Conservation (phyloP, 2,797 vertebrate species). For the Chaetodon trifasciatus region DNA sequence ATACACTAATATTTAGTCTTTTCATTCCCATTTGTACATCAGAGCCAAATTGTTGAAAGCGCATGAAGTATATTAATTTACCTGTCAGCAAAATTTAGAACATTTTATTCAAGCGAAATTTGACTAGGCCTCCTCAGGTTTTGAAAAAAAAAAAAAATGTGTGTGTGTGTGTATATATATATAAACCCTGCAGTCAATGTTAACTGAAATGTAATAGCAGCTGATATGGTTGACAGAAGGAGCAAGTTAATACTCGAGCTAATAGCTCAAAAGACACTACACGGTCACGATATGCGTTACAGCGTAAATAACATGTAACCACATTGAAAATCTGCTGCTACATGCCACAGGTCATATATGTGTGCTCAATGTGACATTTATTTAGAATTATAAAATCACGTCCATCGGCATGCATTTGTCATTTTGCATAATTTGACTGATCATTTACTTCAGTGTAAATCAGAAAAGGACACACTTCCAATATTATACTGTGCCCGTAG, state of each 20-base stretch:
- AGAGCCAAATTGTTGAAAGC: neutral
- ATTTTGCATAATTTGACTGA: neutral
- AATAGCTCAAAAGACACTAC: neutral
- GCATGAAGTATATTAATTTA: neutral
- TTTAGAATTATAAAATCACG: neutral
- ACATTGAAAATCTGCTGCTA: neutral
- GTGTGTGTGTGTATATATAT: too few species aligned
- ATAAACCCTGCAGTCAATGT: neutral
- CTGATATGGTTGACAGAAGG: neutral
- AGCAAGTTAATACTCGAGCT: neutral
- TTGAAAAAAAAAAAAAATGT: neutral
- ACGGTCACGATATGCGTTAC: neutral
- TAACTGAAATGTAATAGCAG: neutral
- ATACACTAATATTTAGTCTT: neutral
- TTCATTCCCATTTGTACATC: neutral
- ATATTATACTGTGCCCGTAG: neutral
- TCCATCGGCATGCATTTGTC: neutral
- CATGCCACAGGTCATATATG: neutral
- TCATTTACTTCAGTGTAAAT: neutral
- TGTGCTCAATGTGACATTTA: neutral
- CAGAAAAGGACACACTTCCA: neutral
- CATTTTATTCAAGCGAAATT: constrained; percentile 21
- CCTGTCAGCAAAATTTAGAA: constrained; percentile 12
- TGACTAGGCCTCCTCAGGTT: constrained; percentile 13
- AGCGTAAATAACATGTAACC: neutral